Evolutionary conservation across 1,140 invertebrate species (phyloP), one percentile per base, ranked within the genome.

Genomic region (Rhopalosiphum padi): DNA sequence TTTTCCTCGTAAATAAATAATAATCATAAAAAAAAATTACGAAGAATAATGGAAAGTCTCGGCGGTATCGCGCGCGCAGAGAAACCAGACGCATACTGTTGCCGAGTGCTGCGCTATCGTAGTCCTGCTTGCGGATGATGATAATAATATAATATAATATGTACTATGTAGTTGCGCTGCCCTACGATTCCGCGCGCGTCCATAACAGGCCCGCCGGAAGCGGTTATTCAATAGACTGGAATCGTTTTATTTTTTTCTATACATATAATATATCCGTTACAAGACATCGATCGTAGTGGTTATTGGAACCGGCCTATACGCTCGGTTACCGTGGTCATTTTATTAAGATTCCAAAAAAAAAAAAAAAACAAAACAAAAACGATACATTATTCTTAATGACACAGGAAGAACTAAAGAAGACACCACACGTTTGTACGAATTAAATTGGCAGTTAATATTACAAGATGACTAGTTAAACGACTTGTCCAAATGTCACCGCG

Each of bases 21-120:
- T 68, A 68, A 68, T n/a, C n/a, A 68, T 18, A n/a, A 68, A 77
- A 91, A 91, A 51, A 51, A 35, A 89, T 53, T n/a, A 53, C 1
- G 7, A 89, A 68, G 53, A 91, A 91, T 91, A 91, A 91, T 91
- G 90, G 90, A 91, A 91, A 91, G 90, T 89, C 87, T 35, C 87
- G 21, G 4, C 18, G 46, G 15, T n/a, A 46, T 15, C 30, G 37
- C 43, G 85, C 43, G 25, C 60, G 30, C n/a, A 77, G 85, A 87
- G 85, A 87, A 87, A 87, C 85, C 30, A 30, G 41, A 43, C 85
- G 4, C 25, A 85, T 30, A 41, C 23, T 43, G 30, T 2, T n/a
- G 60, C 30, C 60, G 60, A 77, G 60, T n/a, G 60, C 60, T 77
- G 11, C 60, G 15, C 60, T 77, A 77, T 85, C 22, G 83, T 41